Conservation (phyloP, 2,888 invertebrate species). For the Sinhomidia bicolor region DNA sequence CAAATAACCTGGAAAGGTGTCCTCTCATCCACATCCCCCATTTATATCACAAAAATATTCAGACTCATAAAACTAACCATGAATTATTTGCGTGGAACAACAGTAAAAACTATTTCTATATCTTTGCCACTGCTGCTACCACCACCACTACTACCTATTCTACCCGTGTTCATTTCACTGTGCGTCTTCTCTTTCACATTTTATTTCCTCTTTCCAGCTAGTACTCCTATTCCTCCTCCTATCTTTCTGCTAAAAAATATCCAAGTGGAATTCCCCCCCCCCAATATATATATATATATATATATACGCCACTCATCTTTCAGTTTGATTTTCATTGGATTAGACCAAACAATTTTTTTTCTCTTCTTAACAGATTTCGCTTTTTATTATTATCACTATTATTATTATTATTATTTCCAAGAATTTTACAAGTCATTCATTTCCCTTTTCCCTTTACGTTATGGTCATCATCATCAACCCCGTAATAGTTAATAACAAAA, state of each 20-base stretch:
- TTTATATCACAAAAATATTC: constrained; percentile 73
- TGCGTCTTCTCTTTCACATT: background rate
- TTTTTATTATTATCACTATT: constrained; percentile 18
- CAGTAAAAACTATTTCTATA: constrained; percentile 75
- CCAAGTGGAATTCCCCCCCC: background rate
- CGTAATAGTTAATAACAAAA: background rate
- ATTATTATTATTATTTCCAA: background rate
- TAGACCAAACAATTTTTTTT: constrained; percentile 42
- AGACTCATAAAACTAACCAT: constrained; percentile 74
- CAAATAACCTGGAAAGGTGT: constrained; percentile 69
- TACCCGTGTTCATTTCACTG: background rate
- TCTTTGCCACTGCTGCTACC: background rate
- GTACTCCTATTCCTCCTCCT: background rate
- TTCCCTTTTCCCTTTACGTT: background rate
- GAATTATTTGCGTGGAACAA: constrained; percentile 73
- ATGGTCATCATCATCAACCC: background rate
- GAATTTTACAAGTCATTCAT: background rate
- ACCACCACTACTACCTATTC: background rate
- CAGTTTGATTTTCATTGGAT: constrained; percentile 57
- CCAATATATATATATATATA: too few species aligned
- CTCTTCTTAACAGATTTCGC: constrained; percentile 21
- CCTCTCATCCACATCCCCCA: constrained; percentile 59
- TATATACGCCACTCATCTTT: constrained; percentile 16
- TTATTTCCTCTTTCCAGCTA: constrained; percentile 6
- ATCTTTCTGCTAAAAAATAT: background rate